Evolutionary conservation across 2,797 vertebrate species (phyloP), one percentile per base, ranked within the genome.

Genomic region (Numenius phaeopus): DNA sequence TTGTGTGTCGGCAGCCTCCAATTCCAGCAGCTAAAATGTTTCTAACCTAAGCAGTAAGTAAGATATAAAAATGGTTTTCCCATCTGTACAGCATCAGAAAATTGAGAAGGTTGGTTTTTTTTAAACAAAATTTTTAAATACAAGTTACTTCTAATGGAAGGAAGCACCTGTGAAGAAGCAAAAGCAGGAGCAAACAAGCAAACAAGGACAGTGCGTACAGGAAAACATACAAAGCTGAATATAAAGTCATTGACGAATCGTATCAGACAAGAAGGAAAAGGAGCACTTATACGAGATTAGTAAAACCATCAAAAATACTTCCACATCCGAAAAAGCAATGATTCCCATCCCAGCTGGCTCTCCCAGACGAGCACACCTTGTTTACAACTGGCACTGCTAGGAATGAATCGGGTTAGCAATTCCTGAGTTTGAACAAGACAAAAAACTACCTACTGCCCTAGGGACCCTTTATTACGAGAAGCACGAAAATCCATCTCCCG

Each of bases 391-490:
- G 34, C 64, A 17, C 58, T 18, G 4, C 7, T 10, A 23, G 40
- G 23, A 78, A 17, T 21, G 9, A 77, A 46, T 23, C 34, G 3
- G 3, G 9, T 34, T 32, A 64, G 49, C 32, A 70, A 79, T 70
- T 78, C 92, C 77, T 82, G 90, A 78, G 75, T 70, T 94, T 82
- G 86, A 92, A 42, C 26, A 61, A 92, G 84, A 94, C 61, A 86
- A 80, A 55, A 47, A 88, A 24, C 22, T 58, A 72, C 52, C 39
- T 30, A 30, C 64, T 89, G 58, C 88, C 94, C 79, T 12, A 6
- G 52, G 72, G 91, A 42, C 3, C 71, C 87, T 90, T 65, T 73
- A 62, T 83, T 95, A 71, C 39, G 30, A 26, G 67, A 21, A 72
- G 55, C 78, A 78, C 29, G 49, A 29, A 49, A 17, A 75, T 7